These are phyloP conservation scores for Echinometra lucunter DNA, from an alignment of 53 echinoderm and acorn worm genomes.

Conservation along the genomic window DNA sequence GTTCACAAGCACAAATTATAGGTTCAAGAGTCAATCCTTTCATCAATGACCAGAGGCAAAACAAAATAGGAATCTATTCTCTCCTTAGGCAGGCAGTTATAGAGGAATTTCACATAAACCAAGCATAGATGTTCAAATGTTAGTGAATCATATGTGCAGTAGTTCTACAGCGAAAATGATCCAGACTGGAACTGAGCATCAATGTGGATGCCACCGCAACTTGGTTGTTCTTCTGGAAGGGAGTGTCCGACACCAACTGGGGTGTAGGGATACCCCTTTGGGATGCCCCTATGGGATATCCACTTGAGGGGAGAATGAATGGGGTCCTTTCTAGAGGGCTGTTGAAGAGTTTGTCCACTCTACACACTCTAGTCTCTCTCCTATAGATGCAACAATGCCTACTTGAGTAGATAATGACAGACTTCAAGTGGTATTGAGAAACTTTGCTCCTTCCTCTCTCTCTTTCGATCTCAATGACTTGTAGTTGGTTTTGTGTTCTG, in stretches of 20 bases:
- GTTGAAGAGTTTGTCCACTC: conserved; percentile 56
- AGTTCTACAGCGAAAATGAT: not conserved
- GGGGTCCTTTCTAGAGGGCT: conserved; percentile 37
- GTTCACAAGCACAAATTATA: not conserved
- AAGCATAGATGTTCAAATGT: not conserved
- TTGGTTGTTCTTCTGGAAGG: not conserved
- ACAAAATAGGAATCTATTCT: not conserved
- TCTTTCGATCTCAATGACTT: conserved; percentile 18
- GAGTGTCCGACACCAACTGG: conserved; percentile 2
- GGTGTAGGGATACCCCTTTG: not conserved
- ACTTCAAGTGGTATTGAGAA: conserved; percentile 53
- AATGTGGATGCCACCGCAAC: not conserved
- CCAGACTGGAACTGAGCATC: not conserved
- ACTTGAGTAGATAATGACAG: conserved; percentile 63
- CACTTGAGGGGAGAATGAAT: conserved; percentile 33
- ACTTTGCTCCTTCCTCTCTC: not conserved
- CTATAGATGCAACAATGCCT: conserved; percentile 9
- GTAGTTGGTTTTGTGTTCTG: conserved; percentile 1
- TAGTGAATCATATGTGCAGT: not conserved
- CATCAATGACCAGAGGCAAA: not conserved
- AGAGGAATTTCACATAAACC: not conserved
- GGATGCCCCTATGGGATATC: conserved; percentile 31
- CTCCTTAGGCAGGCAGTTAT: not conserved
- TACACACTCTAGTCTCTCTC: conserved; percentile 26
- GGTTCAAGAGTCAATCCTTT: not conserved